Percentiles rank a stretch among this genome's conserved stretches.
Evolutionary conservation across 1,140 invertebrate genomes (phyloP).

Genomic region (Penaeus indicus): DNA sequence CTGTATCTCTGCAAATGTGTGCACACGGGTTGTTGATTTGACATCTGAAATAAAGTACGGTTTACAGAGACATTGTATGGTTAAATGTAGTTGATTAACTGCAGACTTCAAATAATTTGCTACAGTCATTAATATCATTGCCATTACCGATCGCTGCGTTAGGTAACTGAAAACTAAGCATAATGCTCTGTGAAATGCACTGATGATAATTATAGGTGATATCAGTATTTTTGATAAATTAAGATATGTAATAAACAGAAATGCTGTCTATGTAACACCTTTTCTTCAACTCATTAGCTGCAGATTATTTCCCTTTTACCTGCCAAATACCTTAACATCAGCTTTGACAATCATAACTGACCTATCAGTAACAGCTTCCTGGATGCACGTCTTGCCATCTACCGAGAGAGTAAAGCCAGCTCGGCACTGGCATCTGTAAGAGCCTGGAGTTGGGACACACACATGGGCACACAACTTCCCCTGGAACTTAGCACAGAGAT

Average conservation of each 20-base stretch:
- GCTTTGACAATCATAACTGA: conserved; percentile 1
- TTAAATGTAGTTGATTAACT: background rate
- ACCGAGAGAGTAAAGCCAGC: conserved; percentile 84
- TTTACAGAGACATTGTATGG: background rate
- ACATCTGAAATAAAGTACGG: conserved; percentile 70
- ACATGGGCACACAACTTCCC: conserved; percentile 81
- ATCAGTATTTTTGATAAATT: background rate
- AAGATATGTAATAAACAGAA: background rate
- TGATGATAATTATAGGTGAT: background rate
- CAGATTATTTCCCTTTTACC: background rate
- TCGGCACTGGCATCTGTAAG: conserved; percentile 85
- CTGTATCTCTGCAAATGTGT: conserved; percentile 78
- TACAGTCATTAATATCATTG: no score
- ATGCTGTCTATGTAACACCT: no score
- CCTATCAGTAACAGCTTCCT: conserved; percentile 54
- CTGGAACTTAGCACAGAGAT: conserved; percentile 77
- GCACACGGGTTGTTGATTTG: conserved; percentile 77
- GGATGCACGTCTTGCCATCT: conserved; percentile 72
- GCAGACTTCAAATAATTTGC: background rate
- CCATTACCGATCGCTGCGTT: no score
- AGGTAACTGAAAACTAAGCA: no score
- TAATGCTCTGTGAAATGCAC: background rate
- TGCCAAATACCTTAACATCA: background rate
- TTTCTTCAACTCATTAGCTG: background rate
- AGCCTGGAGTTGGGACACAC: conserved; percentile 79